Conservation (phyloP, 30 jellyfish, hydroid and myxozoan species). For the Cassiopea andromeda region DNA sequence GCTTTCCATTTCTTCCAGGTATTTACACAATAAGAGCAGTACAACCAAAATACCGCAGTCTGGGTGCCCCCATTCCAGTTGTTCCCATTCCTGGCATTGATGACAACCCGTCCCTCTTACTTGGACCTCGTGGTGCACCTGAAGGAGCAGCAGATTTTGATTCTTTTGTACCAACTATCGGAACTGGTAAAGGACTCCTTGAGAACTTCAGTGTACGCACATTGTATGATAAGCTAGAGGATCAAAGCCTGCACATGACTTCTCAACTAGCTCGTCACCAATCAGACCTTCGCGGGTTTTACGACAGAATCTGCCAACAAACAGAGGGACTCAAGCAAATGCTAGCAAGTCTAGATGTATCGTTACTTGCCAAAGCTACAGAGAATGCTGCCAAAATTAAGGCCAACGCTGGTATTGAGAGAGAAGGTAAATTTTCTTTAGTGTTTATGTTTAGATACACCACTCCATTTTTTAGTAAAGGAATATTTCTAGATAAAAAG, state of each 20-base stretch:
- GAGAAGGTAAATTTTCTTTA: constrained; percentile 52
- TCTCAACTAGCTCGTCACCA: constrained; percentile 98
- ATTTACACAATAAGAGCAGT: constrained; percentile 81
- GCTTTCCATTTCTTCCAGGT: constrained; percentile 54
- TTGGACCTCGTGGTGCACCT: constrained; percentile 91
- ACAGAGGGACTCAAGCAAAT: constrained; percentile 95
- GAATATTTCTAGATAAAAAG: no score
- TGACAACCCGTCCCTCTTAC: constrained; percentile 76
- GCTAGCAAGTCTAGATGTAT: constrained; percentile 88
- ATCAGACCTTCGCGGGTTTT: constrained; percentile 94
- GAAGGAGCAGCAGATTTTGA: constrained; percentile 87
- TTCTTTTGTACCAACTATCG: constrained; percentile 38
- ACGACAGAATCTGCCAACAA: constrained; percentile 95
- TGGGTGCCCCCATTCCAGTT: constrained; percentile 98
- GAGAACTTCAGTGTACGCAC: constrained; percentile 98
- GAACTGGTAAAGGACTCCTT: constrained; percentile 76
- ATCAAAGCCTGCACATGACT: constrained; percentile 93
- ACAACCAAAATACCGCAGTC: constrained; percentile 93
- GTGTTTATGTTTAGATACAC: no score
- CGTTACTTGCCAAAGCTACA: constrained; percentile 87
- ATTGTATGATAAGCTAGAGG: constrained; percentile 95
- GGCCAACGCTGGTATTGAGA: constrained; percentile 64
- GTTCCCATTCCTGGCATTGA: constrained; percentile 96
- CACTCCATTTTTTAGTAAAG: no score
- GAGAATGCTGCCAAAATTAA: constrained; percentile 87